A percentile compares a stretch with the other conserved stretches of the same genome.
Evolutionary conservation across 1,140 invertebrate genomes (phyloP).

Genomic region (Semibalanus balanoides): DNA sequence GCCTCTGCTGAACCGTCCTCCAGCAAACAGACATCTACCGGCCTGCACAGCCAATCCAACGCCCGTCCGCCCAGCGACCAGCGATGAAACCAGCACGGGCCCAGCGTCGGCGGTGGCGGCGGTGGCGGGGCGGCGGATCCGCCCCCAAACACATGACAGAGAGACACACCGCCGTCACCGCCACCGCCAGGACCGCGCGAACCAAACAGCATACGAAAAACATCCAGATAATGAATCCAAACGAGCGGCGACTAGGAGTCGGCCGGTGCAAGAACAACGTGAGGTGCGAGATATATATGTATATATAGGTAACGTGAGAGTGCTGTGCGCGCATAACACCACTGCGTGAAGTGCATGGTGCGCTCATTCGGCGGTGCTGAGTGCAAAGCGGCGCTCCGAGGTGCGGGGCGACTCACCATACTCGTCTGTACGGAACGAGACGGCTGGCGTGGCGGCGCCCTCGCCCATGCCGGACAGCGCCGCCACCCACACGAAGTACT

Average conservation of each 20-base stretch:
- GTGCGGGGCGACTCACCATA: conserved; percentile 61
- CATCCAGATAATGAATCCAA: neutral
- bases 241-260: neutral
- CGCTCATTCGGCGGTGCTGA: neutral
- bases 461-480: conserved; percentile 81
- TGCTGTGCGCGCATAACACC: neutral
- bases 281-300: conserved; percentile 9
- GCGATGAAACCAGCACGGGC: neutral
- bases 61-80: neutral
- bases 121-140: too few relatives aligned
- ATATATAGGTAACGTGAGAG: conserved; percentile 4
- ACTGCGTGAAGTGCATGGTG: neutral
- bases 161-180: too few relatives aligned
- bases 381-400: neutral
- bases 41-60: too few relatives aligned
- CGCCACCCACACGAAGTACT: conserved; percentile 91
- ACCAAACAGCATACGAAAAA: neutral
- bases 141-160: too few relatives aligned
- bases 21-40: too few relatives aligned
- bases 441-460: conserved; percentile 83
- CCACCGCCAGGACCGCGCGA: neutral
- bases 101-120: too few relatives aligned
- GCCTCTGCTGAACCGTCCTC: too few relatives aligned
- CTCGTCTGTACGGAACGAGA: conserved; percentile 85
- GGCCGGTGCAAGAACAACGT: neutral